A percentile compares a stretch with the other conserved stretches of the same genome.
phyloP scores from a whole-genome alignment of 2,113 vertebrate species.

The Cercocebus atys region DNA sequence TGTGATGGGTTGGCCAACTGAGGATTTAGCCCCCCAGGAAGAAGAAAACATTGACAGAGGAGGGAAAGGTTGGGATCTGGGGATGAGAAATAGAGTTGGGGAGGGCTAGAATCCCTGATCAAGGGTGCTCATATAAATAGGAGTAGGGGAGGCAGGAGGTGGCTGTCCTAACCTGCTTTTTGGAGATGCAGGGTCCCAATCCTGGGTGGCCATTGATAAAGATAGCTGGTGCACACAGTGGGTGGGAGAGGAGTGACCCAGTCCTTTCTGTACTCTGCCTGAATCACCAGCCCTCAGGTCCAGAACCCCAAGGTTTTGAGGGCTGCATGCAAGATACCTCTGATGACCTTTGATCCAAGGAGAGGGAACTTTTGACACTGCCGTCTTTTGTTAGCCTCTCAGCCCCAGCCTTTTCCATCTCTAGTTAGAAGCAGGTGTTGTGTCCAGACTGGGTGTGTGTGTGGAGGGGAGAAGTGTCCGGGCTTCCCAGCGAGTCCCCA shows the following conservation, averaged over 20 bases:
- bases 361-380: neutral
- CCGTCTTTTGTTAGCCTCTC: neutral
- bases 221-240: neutral
- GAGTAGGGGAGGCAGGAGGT: neutral
- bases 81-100: neutral
- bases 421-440: neutral
- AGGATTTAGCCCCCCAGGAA: neutral
- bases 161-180: neutral
- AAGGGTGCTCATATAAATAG: neutral
- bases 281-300: neutral
- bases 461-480: neutral
- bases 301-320: neutral
- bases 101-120: neutral
- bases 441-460: neutral
- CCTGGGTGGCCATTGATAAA: neutral
- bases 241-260: neutral
- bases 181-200: neutral
- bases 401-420: neutral
- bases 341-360: conserved; percentile 39
- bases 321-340: neutral
- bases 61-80: neutral
- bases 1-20: neutral
- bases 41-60: neutral
- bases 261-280: neutral
- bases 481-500: neutral